Conservation (phyloP, 2,888 invertebrate genomes). For the Dysmachus trigonus region DNA sequence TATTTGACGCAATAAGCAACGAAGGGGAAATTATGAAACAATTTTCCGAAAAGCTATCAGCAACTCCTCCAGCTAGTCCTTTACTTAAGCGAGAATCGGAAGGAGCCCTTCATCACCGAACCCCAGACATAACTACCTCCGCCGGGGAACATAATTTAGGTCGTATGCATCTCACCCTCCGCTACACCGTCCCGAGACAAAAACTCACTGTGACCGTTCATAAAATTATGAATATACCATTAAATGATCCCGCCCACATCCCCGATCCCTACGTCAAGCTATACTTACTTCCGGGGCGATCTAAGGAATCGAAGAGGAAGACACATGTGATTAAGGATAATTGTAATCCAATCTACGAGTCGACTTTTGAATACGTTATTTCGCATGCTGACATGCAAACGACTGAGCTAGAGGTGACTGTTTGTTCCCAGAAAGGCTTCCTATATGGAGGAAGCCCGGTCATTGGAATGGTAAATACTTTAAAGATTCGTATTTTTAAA, state of each 20-base stretch:
- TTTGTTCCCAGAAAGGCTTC: conserved; percentile 88
- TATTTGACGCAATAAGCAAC: conserved; percentile 56
- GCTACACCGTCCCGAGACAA: conserved; percentile 85
- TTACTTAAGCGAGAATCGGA: conserved; percentile 44
- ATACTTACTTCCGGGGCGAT: conserved; percentile 83
- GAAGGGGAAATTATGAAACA: conserved; percentile 49
- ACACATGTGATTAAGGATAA: conserved; percentile 84
- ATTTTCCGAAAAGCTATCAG: conserved; percentile 52
- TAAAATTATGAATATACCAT: conserved; percentile 86
- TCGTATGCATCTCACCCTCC: conserved; percentile 83
- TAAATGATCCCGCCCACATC: conserved; percentile 82
- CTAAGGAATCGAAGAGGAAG: conserved; percentile 87
- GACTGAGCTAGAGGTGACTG: conserved; percentile 83
- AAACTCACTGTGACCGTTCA: conserved; percentile 85
- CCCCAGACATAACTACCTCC: conserved; percentile 70
- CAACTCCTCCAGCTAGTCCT: conserved; percentile 53
- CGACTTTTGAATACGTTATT: conserved; percentile 88
- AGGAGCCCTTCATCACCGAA: conserved; percentile 69
- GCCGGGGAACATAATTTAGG: conserved; percentile 81
- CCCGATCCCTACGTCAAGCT: conserved; percentile 92
- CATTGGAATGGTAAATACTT: conserved; percentile 76
- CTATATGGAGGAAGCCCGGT: conserved; percentile 82
- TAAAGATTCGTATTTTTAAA: conserved; percentile 10
- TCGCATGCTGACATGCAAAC: conserved; percentile 81
- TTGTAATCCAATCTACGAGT: conserved; percentile 90